Evolutionary conservation across 2,797 vertebrate genomes (phyloP).

Genomic region (Poecilia wingei): DNA sequence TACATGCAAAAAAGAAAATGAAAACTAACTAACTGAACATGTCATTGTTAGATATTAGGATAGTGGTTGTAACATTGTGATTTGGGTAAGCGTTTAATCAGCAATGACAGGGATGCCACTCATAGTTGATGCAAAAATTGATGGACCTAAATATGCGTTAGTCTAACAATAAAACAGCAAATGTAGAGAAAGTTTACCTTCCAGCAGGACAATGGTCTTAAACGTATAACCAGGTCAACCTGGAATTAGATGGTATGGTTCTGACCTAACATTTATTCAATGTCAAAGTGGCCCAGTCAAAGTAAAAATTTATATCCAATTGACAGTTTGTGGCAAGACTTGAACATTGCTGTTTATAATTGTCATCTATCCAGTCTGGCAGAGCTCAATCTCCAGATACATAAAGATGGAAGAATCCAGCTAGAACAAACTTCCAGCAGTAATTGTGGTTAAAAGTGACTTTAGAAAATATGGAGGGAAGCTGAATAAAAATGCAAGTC

Average conservation of each 20-base stretch:
- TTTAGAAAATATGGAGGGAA: background rate
- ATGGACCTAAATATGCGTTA: background rate
- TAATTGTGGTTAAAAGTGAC: background rate
- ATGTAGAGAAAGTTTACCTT: background rate
- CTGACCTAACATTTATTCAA: background rate
- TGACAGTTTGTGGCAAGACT: background rate
- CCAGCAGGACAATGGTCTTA: background rate
- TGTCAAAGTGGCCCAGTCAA: background rate
- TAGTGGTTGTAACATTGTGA: background rate
- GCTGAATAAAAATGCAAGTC: background rate
- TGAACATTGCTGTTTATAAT: background rate
- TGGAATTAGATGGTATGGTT: background rate
- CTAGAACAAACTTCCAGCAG: background rate
- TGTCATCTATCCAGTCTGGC: background rate
- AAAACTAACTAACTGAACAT: background rate
- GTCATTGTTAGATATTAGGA: background rate
- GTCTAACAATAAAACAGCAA: background rate
- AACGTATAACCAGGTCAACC: background rate
- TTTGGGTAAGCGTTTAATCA: background rate
- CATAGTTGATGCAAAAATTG: background rate
- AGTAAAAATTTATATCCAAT: background rate
- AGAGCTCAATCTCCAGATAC: background rate
- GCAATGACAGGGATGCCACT: background rate
- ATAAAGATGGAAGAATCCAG: background rate
- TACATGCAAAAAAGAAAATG: background rate